These are phyloP conservation scores for Meleagris gallopavo DNA, from an alignment of 2,113 vertebrate species.

Conservation along the genomic window DNA sequence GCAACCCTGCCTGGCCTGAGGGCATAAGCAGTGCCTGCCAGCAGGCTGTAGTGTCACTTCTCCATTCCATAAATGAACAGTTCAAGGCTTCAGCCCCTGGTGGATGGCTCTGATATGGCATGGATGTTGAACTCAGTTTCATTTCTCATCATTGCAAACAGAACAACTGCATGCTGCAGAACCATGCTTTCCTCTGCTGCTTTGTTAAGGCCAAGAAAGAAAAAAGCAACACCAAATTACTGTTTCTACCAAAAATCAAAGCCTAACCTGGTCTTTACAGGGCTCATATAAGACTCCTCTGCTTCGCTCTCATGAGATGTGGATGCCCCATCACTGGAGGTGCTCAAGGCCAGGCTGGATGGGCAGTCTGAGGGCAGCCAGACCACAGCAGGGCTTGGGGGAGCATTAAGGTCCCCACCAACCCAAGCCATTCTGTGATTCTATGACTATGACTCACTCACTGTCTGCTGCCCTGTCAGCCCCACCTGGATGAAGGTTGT, in stretches of 20 bases:
- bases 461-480: fast-evolving
- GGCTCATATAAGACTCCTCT: no score
- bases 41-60: not conserved
- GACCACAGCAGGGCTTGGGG: no score
- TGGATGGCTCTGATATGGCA: not conserved
- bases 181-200: not conserved
- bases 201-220: not conserved
- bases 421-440: no score
- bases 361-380: no score
- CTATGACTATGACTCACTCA: no score
- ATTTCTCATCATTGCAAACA: not conserved
- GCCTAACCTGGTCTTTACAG: not conserved
- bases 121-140: not conserved
- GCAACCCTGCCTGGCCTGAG: not conserved
- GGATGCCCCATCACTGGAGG: no score
- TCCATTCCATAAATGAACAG: not conserved
- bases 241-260: not conserved
- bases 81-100: not conserved
- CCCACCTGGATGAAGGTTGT: no score
- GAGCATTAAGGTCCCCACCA: no score
- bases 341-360: no score
- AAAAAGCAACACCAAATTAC: not conserved
- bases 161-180: not conserved
- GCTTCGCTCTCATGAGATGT: no score
- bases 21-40: not conserved